Evolutionary conservation across 1,140 invertebrate genomes (phyloP), one percentile per base, ranked within the genome.

Genomic region (Panagrolaimus sp.): DNA sequence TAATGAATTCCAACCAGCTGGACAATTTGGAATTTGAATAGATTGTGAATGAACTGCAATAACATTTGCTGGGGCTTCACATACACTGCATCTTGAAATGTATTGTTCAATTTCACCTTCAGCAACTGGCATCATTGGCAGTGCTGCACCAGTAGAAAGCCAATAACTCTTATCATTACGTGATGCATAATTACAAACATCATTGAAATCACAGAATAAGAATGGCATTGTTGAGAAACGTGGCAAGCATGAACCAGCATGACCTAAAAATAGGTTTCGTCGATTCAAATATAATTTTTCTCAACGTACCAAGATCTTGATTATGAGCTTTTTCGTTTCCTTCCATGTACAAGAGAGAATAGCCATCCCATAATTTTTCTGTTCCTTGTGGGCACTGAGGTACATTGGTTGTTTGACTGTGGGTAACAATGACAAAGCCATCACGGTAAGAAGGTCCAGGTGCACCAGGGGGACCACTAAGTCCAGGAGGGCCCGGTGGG

Each of bases 211-310:
- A 84, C 95, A 98, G 84, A 96, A 93, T 72, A 97, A 83, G 87
- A 96, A 96, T 31, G 95, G 95, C 92, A 97, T 94, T 47, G 93
- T 96, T 67, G 90, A 93, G 87, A 98, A 98, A 81, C 91, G 90
- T 77, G 88, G 87, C 66, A 98, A 87, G 84, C 95, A 98, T 20
- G 92, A 96, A 47, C 95, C 94, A 68, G 92, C 86, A 73, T 85
- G 84, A 69, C 88, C 87, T 87, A 71, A 47, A 78, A 74, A 72
- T 65, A n/a, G 87, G 72, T 90, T 62, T 64, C 25, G 27, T 23
- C 74, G 13, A 1, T 23, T 45, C 1, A 16, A 8, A 42, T n/a
- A 51, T 25, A 64, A 57, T 42, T 16, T 57, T 46, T 67, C 61
- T 68, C 69, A 65, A 64, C 43, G 75, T 83, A 87, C 88, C 94